These are phyloP conservation scores for Lissonota sp. DNA, from an alignment of 2,888 invertebrate species.

Conservation along the genomic window DNA sequence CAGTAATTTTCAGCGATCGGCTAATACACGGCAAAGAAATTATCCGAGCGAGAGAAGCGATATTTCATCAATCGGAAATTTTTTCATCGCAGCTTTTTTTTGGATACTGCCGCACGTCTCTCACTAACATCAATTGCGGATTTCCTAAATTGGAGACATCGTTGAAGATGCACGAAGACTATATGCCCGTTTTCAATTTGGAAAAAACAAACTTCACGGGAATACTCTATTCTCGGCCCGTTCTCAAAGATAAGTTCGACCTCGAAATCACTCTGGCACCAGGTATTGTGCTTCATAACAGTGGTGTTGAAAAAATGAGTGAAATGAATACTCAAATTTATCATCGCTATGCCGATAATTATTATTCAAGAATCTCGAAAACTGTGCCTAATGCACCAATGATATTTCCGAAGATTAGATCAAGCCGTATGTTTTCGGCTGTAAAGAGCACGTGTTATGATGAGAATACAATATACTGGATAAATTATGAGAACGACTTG, in stretches of 20 bases:
- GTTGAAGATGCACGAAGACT: slow-evolving; percentile 64
- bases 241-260: slow-evolving; percentile 69
- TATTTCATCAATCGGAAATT: slow-evolving; percentile 68
- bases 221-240: slow-evolving; percentile 71
- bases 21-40: slow-evolving; percentile 74
- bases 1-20: slow-evolving; percentile 78
- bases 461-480: slow-evolving; percentile 71
- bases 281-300: slow-evolving; percentile 68
- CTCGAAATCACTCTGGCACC: slow-evolving; percentile 69
- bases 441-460: slow-evolving; percentile 69
- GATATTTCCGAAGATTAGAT: slow-evolving; percentile 66
- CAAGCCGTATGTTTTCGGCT: slow-evolving; percentile 57
- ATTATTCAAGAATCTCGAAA: slow-evolving; percentile 74
- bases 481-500: slow-evolving; percentile 69
- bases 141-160: slow-evolving; percentile 2
- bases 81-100: slow-evolving; percentile 67
- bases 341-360: slow-evolving; percentile 70
- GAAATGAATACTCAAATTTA: slow-evolving; percentile 71
- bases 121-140: slow-evolving; percentile 10
- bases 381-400: slow-evolving; percentile 67
- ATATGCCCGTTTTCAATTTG: slow-evolving; percentile 76
- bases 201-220: slow-evolving; percentile 73
- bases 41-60: slow-evolving; percentile 73
- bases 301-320: slow-evolving; percentile 16
- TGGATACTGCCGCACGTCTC: slow-evolving; percentile 41